phyloP scores from a whole-genome alignment of 2,888 invertebrate species.

The Calliphora vomitoria region DNA sequence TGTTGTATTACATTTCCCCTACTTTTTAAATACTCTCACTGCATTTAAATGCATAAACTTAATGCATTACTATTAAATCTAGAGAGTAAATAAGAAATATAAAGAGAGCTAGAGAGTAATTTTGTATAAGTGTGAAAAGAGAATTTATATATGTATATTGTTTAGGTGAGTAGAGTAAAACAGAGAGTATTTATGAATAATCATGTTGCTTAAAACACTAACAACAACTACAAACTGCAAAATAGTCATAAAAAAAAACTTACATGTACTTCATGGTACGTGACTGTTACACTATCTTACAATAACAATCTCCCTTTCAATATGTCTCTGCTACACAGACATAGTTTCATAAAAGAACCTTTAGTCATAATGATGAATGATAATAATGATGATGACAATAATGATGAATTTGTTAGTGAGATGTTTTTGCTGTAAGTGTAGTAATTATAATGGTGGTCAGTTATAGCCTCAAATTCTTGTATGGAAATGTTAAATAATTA shows the following conservation, averaged over 20 bases:
- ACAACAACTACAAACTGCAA: slow-evolving; percentile 7
- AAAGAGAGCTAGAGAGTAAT: slow-evolving; percentile 31
- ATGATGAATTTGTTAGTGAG: not conserved
- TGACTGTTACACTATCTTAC: slow-evolving; percentile 52
- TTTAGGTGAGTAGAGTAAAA: not conserved
- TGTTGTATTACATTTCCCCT: slow-evolving; percentile 71
- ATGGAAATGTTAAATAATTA: not conserved
- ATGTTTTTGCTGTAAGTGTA: not conserved
- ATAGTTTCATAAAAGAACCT: not conserved
- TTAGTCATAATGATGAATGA: not conserved
- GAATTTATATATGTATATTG: not conserved
- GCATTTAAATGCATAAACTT: slow-evolving; percentile 15
- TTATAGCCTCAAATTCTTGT: no score
- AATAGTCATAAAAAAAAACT: slow-evolving; percentile 18
- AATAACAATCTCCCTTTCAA: slow-evolving; percentile 35
- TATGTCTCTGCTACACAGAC: not conserved
- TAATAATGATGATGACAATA: not conserved
- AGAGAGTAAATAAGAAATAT: not conserved
- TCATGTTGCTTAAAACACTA: slow-evolving; percentile 1
- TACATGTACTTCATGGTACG: slow-evolving; percentile 31
- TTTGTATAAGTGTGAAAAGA: not conserved
- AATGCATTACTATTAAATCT: not conserved
- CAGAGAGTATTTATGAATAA: slow-evolving; percentile 29
- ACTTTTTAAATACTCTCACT: slow-evolving; percentile 49
- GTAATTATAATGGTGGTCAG: no score